Base-by-base conservation (phyloP, 2,888 invertebrate species). In the Brenthis ino region DNA sequence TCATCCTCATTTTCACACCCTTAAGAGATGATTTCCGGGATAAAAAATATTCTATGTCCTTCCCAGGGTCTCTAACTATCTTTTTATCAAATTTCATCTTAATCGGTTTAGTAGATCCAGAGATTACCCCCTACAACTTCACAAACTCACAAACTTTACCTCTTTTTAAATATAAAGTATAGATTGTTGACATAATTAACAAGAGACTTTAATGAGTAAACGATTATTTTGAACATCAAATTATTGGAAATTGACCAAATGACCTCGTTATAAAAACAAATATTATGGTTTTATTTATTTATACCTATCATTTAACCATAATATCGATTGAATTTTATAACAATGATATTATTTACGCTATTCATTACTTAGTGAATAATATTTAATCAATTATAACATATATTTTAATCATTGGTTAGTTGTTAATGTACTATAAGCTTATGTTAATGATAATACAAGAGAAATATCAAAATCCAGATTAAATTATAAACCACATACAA, bases 341-440 rank as follows among this genome's bases (percentile, higher is more conserved):
- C 16, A 16, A n/a, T 51, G 16, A 51, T 28, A 28, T 28, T 28
- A 28, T 28, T 28, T 28, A 14, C n/a, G 5, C 16, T 16, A 16
- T 11, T 16, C 37, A 16, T 4, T 33, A 37, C 28, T 4, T n/a
- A 53, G 8, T 47, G 67, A 61, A 60, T 58, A 58, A 50, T 65
- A 69, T 71, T 69, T 43, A 70, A 68, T 67, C 65, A 60, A 57
- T 67, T 12, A 20, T 58, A 51, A 67, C 58, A 65, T 63, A 58
- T 58, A 63, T 64, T 68, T 72, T 65, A 73, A 70, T 68, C 64
- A 53, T 65, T 55, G 50, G 57, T 71, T 60, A 64, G 64, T 50
- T 63, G 65, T 69, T 69, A 70, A 69, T 70, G 68, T 66, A 69
- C 57, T 47, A 70, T 50, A 61, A 67, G 67, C 68, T 64, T 64